phyloP scores from a whole-genome alignment of 2,113 vertebrate genomes.

The Strigops habroptila region DNA sequence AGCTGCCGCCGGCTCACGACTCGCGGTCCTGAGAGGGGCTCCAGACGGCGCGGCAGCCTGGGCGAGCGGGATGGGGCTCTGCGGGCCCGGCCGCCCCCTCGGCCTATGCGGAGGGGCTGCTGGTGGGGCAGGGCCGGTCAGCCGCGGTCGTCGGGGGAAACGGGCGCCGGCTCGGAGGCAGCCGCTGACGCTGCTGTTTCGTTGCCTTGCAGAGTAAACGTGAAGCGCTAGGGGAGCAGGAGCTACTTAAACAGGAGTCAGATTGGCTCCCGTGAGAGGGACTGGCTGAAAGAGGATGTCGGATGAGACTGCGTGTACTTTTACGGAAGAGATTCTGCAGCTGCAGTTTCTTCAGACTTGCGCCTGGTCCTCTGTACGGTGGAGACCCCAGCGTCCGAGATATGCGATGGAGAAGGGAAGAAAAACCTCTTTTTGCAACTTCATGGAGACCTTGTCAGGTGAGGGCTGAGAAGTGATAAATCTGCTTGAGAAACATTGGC shows the following conservation, averaged over 20 bases:
- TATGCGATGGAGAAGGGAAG: slow-evolving; percentile 82
- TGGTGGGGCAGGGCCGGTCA: not conserved
- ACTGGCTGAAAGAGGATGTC: slow-evolving; percentile 88
- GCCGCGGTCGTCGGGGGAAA: too few relatives aligned
- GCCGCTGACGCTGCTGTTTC: not conserved
- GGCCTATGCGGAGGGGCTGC: not conserved
- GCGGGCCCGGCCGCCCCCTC: too few relatives aligned
- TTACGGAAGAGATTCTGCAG: slow-evolving; percentile 71
- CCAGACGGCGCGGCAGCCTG: not conserved
- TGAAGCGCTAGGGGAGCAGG: slow-evolving; percentile 87
- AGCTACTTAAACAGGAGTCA: slow-evolving; percentile 82
- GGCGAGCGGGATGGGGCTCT: too few relatives aligned
- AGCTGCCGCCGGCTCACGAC: too few relatives aligned
- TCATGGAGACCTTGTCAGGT: slow-evolving; percentile 94
- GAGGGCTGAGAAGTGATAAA: not conserved
- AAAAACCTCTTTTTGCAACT: slow-evolving; percentile 87
- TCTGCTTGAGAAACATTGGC: not conserved
- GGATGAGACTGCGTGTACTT: slow-evolving; percentile 88
- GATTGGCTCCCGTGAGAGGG: slow-evolving; percentile 88
- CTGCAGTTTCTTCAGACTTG: slow-evolving; percentile 73
- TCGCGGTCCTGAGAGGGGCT: too few relatives aligned
- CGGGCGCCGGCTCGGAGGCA: not conserved
- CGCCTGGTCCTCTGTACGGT: slow-evolving; percentile 90
- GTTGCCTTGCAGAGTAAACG: slow-evolving; percentile 83
- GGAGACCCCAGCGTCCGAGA: slow-evolving; percentile 84